phyloP scores from a whole-genome alignment of 92 coral and sea anemone species.

The Galaxea fascicularis region DNA sequence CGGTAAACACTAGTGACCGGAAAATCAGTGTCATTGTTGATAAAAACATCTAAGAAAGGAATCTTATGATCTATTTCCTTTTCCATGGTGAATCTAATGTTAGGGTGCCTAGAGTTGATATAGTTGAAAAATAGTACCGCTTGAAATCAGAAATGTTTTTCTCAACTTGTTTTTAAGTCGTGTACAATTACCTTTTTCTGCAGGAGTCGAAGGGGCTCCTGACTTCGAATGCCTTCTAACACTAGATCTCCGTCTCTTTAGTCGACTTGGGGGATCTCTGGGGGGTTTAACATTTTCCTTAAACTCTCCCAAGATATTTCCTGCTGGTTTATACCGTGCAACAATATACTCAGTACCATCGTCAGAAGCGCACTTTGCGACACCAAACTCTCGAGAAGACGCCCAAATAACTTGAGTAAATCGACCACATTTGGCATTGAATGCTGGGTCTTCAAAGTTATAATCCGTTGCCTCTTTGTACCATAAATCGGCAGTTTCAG shows the following conservation, averaged over 20 bases:
- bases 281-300: conserved; percentile 77
- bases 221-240: conserved; percentile 67
- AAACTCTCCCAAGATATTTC: conserved; percentile 88
- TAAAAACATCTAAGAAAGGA: too few relatives aligned
- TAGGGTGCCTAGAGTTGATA: too few relatives aligned
- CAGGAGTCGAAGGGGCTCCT: conserved; percentile 32
- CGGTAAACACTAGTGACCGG: too few relatives aligned
- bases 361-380: conserved; percentile 69
- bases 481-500: conserved; percentile 81
- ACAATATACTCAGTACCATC: conserved; percentile 92
- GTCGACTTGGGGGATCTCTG: conserved; percentile 72
- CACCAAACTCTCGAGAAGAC: conserved; percentile 79
- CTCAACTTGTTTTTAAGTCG: neutral
- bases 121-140: too few relatives aligned
- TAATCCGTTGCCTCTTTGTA: conserved; percentile 83
- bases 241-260: conserved; percentile 74
- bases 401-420: conserved; percentile 90
- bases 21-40: too few relatives aligned
- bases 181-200: conserved; percentile 53
- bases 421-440: conserved; percentile 85
- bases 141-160: too few relatives aligned
- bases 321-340: conserved; percentile 94
- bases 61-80: too few relatives aligned
- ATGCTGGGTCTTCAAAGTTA: conserved; percentile 86
- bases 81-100: too few relatives aligned